A percentile compares a stretch with the other conserved stretches of the same genome.
Conservation (phyloP, 2,888 invertebrate genomes). For the Drosophila lacicola region DNA sequence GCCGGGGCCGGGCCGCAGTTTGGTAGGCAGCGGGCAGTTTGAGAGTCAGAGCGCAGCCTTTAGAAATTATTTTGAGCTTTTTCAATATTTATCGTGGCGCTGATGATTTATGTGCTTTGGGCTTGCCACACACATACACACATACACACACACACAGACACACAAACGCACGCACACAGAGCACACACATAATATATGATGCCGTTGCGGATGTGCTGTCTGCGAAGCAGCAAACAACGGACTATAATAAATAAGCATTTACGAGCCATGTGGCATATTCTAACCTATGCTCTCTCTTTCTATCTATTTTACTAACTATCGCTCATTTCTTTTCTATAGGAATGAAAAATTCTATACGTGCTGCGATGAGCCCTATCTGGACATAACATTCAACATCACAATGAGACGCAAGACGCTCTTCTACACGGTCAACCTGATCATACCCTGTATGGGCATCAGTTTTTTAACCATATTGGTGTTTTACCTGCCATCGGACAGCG, state of each 20-base stretch:
- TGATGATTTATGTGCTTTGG: slow-evolving; percentile 65
- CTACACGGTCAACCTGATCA: slow-evolving; percentile 98
- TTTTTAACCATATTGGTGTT: slow-evolving; percentile 98
- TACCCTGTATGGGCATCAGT: slow-evolving; percentile 98
- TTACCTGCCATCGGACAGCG: slow-evolving; percentile 98
- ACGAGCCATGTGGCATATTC: slow-evolving; percentile 42
- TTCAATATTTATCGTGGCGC: slow-evolving; percentile 66
- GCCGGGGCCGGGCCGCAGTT: neutral
- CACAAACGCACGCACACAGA: neutral
- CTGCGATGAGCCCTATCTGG: slow-evolving; percentile 98
- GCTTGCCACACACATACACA: slow-evolving; percentile 22
- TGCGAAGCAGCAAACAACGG: slow-evolving; percentile 45
- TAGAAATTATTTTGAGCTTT: slow-evolving; percentile 53
- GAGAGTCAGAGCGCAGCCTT: slow-evolving; percentile 18
- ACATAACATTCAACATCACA: slow-evolving; percentile 98
- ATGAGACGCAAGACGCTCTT: slow-evolving; percentile 98
- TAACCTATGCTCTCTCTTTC: slow-evolving; percentile 12
- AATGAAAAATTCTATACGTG: slow-evolving; percentile 98
- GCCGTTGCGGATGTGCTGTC: slow-evolving; percentile 48
- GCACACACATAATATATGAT: slow-evolving; percentile 8
- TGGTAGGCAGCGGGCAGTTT: slow-evolving; percentile 20
- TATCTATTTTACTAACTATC: neutral
- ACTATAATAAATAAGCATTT: slow-evolving; percentile 57
- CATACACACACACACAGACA: neutral
- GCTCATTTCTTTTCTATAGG: slow-evolving; percentile 86